Base-by-base conservation (phyloP, 2,113 vertebrate species). In the Ctenodactylus gundi region DNA sequence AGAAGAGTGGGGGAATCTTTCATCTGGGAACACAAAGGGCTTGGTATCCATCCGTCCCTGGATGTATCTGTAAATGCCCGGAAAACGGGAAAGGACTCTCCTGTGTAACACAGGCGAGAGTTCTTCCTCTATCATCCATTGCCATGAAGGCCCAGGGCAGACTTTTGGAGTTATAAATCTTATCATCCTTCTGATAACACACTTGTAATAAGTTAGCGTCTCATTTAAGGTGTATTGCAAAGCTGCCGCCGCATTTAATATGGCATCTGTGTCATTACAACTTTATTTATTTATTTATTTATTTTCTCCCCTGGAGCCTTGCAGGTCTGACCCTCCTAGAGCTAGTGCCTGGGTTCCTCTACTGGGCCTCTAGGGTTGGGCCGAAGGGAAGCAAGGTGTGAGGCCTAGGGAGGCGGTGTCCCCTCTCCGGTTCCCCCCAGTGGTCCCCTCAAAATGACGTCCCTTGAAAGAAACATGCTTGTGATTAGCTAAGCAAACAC, bases 401-500 rank as follows among this genome's bases (percentile, higher is more conserved):
- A 84, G 29, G 51, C 53, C 44, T 83, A 44, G 34, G 41, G 60
- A n/a, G 68, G 31, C 31, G 4, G 31, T 93, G 31, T 57, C 68
- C 77, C 85, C 95, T 90, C 86, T 95, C 51, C 92, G 57, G 10
- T 86, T 49, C 93, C 93, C 94, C 85, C 29, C 85, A 85, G 85
- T 85, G n/a, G 78, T 92, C 95, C 96, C 95, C 94, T 95, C 90
- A 73, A 97, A 97, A 97, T 96, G 97, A 97, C 95, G 96, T 97
- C 98, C 96, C 97, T 95, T 96, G 97, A 97, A 98, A 98, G 97
- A 98, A 98, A 98, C 97, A 98, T 98, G 98, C 97, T 94, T 98
- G 97, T 97, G 98, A 98, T 98, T 98, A 98, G 98, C 98, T 98
- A 98, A 98, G 97, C 97, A 98, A 98, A 98, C 98, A 98, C 98